Conservation (phyloP, 2,113 vertebrate species). For the Odontesthes bonariensis region DNA sequence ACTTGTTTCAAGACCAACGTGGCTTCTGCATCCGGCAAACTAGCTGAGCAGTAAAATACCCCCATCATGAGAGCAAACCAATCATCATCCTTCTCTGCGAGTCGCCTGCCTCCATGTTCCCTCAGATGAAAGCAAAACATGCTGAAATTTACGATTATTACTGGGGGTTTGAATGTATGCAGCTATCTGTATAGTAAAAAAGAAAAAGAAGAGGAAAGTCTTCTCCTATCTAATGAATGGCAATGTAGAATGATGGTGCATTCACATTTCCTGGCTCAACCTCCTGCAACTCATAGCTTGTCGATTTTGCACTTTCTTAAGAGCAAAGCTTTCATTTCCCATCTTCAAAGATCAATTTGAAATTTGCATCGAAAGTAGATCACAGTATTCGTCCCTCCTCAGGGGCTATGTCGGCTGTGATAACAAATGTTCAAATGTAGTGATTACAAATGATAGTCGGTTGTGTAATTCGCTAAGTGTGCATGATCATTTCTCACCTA, state of each 20-base stretch:
- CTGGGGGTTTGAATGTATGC: conserved; percentile 11
- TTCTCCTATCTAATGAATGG: conserved; percentile 23
- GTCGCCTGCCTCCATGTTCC: not conserved
- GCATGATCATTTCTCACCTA: not conserved
- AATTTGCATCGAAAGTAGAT: not conserved
- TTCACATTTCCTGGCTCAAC: not conserved
- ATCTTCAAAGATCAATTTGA: not conserved
- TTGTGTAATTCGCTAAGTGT: no score
- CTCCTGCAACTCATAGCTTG: no score
- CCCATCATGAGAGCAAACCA: not conserved
- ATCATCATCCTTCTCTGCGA: no score
- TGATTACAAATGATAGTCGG: no score
- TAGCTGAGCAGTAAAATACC: not conserved
- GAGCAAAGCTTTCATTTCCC: not conserved
- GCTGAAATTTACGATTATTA: no score
- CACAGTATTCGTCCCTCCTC: conserved; percentile 3
- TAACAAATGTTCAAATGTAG: not conserved
- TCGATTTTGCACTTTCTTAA: not conserved
- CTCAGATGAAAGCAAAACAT: no score
- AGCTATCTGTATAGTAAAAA: no score
- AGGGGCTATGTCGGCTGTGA: not conserved
- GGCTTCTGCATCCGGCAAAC: not conserved
- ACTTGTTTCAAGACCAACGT: not conserved
- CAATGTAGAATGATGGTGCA: conserved; percentile 46
- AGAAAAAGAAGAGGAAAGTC: no score